Conservation (phyloP, 2,888 invertebrate genomes). For the Dexiosoma caninum region DNA sequence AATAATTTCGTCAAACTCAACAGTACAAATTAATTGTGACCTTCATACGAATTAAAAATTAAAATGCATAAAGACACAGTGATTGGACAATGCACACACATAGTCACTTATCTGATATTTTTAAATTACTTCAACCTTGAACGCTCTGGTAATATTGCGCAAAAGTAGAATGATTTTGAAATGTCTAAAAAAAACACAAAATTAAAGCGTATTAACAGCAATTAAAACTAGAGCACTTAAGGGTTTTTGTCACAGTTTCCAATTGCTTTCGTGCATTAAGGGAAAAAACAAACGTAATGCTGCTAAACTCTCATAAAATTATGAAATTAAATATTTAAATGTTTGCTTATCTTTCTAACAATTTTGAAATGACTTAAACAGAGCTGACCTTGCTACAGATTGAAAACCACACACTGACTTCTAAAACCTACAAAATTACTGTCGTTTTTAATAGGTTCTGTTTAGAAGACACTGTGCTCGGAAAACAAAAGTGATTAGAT, state of each 20-base stretch:
- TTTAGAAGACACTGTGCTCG: background rate
- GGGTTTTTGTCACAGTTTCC: conserved; percentile 1
- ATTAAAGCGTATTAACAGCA: background rate
- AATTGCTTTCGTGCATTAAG: no score
- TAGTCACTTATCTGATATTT: conserved; percentile 4
- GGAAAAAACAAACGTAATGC: no score
- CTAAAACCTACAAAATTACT: no score
- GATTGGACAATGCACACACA: background rate
- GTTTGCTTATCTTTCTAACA: background rate
- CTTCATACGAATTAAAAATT: conserved; percentile 25
- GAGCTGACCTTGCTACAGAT: conserved; percentile 54
- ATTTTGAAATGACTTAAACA: background rate
- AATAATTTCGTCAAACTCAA: background rate
- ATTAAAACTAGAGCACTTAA: conserved; percentile 47
- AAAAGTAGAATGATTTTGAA: conserved; percentile 8
- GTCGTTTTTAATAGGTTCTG: background rate
- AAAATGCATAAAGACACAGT: background rate
- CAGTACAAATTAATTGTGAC: background rate
- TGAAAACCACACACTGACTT: conserved; percentile 42
- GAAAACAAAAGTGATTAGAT: background rate
- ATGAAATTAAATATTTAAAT: no score
- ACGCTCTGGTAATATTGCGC: background rate
- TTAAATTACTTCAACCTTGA: conserved; percentile 48
- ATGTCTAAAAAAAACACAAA: background rate
- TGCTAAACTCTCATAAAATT: no score